Conservation (phyloP, 2,888 invertebrate species). For the Drosophila prostipennis region DNA sequence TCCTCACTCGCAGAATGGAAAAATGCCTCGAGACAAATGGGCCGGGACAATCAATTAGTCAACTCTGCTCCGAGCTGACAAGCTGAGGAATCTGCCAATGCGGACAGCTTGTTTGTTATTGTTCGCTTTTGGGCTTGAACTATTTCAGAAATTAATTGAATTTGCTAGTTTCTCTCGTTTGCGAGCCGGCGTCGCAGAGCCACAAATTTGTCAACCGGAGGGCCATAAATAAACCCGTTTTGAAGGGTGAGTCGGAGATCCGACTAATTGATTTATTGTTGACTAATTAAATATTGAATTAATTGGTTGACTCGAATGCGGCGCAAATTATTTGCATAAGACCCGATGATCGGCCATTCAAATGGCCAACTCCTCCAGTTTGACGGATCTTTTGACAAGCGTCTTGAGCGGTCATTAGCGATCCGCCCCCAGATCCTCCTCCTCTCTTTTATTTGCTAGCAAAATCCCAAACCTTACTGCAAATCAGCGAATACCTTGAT, state of each 20-base stretch:
- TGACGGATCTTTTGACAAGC: slow-evolving; percentile 69
- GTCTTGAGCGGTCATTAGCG: slow-evolving; percentile 49
- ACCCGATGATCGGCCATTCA: slow-evolving; percentile 17
- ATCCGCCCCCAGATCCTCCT: slow-evolving; percentile 18
- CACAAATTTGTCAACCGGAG: slow-evolving; percentile 66
- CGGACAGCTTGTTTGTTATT: slow-evolving; percentile 39
- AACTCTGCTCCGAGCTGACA: slow-evolving; percentile 51
- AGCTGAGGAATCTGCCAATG: slow-evolving; percentile 37
- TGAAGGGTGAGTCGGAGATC: slow-evolving; percentile 14
- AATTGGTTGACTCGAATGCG: slow-evolving; percentile 59
- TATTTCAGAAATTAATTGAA: slow-evolving; percentile 71
- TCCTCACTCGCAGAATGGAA: slow-evolving; percentile 47
- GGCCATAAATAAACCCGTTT: slow-evolving; percentile 68
- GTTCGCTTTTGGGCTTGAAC: slow-evolving; percentile 58
- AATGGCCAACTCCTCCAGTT: slow-evolving; percentile 51
- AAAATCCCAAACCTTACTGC: background rate
- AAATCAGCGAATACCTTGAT: slow-evolving; percentile 54
- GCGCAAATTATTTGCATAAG: slow-evolving; percentile 69
- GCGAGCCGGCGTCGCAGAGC: slow-evolving; percentile 28
- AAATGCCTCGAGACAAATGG: slow-evolving; percentile 66
- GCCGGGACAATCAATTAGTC: slow-evolving; percentile 74
- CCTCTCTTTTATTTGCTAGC: background rate
- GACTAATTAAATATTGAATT: slow-evolving; percentile 77
- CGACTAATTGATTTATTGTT: slow-evolving; percentile 79
- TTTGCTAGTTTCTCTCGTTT: slow-evolving; percentile 59